These are phyloP conservation scores for Bombus ignitus DNA, from an alignment of 1,140 invertebrate species.

Conservation along the genomic window DNA sequence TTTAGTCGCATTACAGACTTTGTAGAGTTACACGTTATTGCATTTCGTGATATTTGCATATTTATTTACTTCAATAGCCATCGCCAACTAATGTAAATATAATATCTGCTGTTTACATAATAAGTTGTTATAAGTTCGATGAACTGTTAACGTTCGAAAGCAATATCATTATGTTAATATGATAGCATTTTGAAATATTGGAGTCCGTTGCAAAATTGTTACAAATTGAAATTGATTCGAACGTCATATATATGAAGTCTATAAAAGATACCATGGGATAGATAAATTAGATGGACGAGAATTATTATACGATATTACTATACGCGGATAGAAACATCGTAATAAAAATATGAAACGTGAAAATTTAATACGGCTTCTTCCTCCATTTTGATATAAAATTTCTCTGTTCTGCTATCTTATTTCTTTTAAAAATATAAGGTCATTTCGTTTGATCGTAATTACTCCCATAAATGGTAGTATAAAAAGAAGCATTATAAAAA, in stretches of 20 bases:
- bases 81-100: no score
- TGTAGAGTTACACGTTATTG: neutral
- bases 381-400: neutral
- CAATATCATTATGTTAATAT: neutral
- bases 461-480: neutral
- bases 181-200: neutral
- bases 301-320: neutral
- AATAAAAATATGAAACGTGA: neutral
- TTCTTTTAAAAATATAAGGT: neutral
- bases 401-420: neutral
- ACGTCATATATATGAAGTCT: neutral
- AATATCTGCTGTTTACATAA: no score
- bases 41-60: neutral
- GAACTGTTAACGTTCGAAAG: neutral
- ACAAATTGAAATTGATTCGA: neutral
- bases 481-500: neutral
- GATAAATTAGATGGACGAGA: neutral
- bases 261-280: neutral
- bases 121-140: neutral
- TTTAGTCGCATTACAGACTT: no score
- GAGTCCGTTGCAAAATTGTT: neutral
- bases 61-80: neutral
- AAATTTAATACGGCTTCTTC: neutral
- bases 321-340: neutral
- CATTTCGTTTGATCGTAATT: neutral